A percentile compares a stretch with the other conserved stretches of the same genome.
Conservation (phyloP, 2,797 vertebrate species). For the Echiichthys vipera region DNA sequence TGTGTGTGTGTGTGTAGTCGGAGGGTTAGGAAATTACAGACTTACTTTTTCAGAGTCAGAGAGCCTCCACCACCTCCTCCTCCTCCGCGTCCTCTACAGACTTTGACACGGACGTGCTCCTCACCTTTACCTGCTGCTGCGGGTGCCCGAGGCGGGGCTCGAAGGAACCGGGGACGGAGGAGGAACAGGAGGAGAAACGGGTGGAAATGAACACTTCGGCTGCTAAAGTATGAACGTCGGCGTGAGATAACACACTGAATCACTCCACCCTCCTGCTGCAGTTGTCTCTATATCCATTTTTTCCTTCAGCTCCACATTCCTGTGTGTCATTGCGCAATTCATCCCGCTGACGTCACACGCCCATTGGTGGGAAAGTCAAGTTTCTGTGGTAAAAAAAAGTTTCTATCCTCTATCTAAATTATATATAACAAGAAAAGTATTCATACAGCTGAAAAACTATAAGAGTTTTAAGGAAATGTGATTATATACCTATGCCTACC, state of each 20-base stretch:
- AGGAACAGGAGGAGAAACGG: too few relatives aligned
- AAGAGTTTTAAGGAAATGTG: too few relatives aligned
- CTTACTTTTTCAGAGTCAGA: slow-evolving; percentile 13
- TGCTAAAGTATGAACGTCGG: not conserved
- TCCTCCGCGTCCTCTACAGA: not conserved
- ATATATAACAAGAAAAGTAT: too few relatives aligned
- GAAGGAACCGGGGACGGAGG: not conserved
- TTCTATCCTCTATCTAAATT: too few relatives aligned
- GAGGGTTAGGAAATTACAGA: not conserved
- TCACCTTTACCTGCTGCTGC: slow-evolving; percentile 44
- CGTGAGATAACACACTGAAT: slow-evolving; percentile 7
- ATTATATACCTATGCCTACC: too few relatives aligned
- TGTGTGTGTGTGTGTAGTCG: too few relatives aligned
- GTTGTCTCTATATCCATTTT: not conserved
- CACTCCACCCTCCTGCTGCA: not conserved
- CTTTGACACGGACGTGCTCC: not conserved
- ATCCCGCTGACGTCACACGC: slow-evolving; percentile 15
- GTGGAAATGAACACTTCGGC: not conserved
- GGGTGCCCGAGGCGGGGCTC: slow-evolving; percentile 42
- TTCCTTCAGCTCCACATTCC: slow-evolving; percentile 36
- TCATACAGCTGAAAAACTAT: too few relatives aligned
- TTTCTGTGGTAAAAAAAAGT: too few relatives aligned
- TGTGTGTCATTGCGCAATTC: slow-evolving; percentile 54
- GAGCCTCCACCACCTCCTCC: not conserved
- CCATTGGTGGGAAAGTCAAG: not conserved